Evolutionary conservation across 1,140 invertebrate species (phyloP), one percentile per base, ranked within the genome.

Genomic region (Drosophila eugracilis): DNA sequence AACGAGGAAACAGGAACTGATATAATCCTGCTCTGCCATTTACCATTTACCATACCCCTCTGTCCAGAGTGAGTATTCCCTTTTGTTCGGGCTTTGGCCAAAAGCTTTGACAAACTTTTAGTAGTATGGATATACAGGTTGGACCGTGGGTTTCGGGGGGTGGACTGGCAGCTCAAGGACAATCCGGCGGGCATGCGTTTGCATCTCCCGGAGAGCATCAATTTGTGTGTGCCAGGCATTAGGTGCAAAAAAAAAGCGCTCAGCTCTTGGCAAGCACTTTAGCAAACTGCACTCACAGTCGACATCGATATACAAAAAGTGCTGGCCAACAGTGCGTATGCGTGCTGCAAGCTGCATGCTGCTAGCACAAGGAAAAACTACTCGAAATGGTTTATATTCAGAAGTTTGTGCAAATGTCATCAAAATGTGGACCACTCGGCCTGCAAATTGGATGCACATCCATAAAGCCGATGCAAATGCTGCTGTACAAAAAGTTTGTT

Each of bases 301-400:
- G 45, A 50, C 70, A 73, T 74, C 70, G 69, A 74, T 74, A 73
- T 73, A 58, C 19, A 53, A 45, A 71, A 37, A 75, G 69, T 39
- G 54, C 30, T 67, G 62, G 45, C 42, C 34, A 76, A 71, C 75
- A 71, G 41, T 77, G 75, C 75, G 74, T 77, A 77, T 77, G 58
- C 41, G 58, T 65, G 53, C 53, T 75, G 62, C 24, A 26, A 45
- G 6, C 21, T 26, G 62, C 24, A 26, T 50, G 6, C 21, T 26
- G 21, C 22, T 3, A 5, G 32, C 34, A 32, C 44, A 52, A 41
- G 12, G 57, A 19, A 53, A 21, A 69, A 39, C 37, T 32, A 39
- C 66, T 71, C 44, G 28, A 71, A 71, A 34, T 24, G 50, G 22
- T 37, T 52, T 58, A 21, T 22, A 55, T 57, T 34, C 41, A 19